Percentiles rank a stretch among this genome's conserved stretches.
Conservation (phyloP, 2,113 vertebrate species). For the Halcyon senegalensis region DNA sequence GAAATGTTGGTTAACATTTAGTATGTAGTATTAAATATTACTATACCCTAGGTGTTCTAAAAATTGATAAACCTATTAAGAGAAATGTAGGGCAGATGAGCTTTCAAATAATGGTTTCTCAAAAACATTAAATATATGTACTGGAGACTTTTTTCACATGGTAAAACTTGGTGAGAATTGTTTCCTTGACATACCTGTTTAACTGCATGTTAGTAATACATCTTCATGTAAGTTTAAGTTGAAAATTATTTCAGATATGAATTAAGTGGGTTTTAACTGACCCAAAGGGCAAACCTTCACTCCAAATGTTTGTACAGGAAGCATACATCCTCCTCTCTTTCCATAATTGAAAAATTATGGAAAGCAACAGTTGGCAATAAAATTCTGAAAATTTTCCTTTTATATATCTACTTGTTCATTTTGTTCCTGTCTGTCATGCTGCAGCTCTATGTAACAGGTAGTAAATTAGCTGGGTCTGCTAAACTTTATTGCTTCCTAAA, state of each 20-base stretch:
- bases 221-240: background rate
- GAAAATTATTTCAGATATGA: background rate
- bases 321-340: background rate
- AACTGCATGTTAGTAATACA: background rate
- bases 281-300: background rate
- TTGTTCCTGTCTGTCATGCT: background rate
- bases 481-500: background rate
- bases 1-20: conserved; percentile 55
- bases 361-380: background rate
- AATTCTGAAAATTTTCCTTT: background rate
- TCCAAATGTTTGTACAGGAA: background rate
- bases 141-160: background rate
- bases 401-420: background rate
- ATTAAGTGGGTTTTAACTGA: background rate
- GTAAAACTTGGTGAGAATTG: background rate
- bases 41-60: conserved; percentile 17
- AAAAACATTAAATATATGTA: background rate
- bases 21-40: conserved; percentile 35
- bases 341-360: background rate
- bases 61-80: conserved; percentile 66
- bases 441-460: background rate
- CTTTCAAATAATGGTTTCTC: conserved; percentile 8
- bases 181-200: background rate
- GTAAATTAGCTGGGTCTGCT: background rate
- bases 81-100: conserved; percentile 13